A percentile compares a stretch with the other conserved stretches of the same genome.
These are phyloP conservation scores for Varanus komodoensis DNA, from an alignment of 2,113 vertebrate genomes.

Conservation along the genomic window DNA sequence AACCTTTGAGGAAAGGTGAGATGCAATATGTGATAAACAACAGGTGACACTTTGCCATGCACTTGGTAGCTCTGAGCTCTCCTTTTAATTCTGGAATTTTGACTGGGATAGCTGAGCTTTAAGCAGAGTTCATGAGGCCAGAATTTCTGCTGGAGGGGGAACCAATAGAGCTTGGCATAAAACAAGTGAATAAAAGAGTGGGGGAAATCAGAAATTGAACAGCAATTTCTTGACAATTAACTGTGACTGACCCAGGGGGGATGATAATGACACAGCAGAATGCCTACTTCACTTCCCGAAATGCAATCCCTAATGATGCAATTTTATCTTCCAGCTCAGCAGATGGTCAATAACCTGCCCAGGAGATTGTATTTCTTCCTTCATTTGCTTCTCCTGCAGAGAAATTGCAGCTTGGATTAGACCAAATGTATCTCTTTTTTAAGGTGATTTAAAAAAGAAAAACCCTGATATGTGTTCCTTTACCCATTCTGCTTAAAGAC, in stretches of 20 bases:
- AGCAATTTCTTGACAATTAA: slow-evolving; percentile 28
- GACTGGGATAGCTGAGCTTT: background rate
- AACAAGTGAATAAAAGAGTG: slow-evolving; percentile 10
- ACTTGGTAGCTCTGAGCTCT: background rate
- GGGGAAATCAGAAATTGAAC: slow-evolving; percentile 29
- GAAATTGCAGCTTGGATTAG: slow-evolving; percentile 37
- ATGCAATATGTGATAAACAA: background rate
- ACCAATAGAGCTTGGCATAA: background rate
- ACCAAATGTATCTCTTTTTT: background rate
- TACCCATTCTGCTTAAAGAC: slow-evolving; percentile 67
- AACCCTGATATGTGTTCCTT: slow-evolving; percentile 48
- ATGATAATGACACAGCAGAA: slow-evolving; percentile 22
- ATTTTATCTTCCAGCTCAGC: slow-evolving; percentile 61
- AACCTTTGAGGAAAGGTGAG: background rate
- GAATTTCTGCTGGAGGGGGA: slow-evolving; percentile 1
- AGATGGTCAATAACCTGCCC: slow-evolving; percentile 33
- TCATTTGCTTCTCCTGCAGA: slow-evolving; percentile 42
- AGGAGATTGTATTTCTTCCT: slow-evolving; percentile 52
- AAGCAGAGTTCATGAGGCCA: background rate
- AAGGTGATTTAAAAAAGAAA: background rate
- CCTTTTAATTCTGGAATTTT: background rate
- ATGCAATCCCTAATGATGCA: slow-evolving; percentile 47
- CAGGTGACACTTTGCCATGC: background rate
- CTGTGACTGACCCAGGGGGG: slow-evolving; percentile 18
- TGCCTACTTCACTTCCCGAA: slow-evolving; percentile 29